Evolutionary conservation across 2,888 invertebrate genomes (phyloP), one percentile per base, ranked within the genome.

Genomic region (Serrognathus titanus): DNA sequence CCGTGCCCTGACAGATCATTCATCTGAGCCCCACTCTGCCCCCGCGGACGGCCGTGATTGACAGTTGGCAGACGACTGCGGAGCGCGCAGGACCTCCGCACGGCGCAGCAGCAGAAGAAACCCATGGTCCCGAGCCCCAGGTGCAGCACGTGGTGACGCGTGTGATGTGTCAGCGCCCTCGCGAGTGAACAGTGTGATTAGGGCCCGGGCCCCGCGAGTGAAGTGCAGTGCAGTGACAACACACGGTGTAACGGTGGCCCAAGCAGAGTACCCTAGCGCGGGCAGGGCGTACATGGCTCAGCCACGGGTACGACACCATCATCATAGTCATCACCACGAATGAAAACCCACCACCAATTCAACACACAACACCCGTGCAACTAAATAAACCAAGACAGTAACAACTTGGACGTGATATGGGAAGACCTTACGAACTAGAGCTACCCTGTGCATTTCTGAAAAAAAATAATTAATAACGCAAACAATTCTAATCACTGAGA

Each of bases 241-340:
- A 48, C 36, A 58, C 37, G 50, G 58, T 55, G 55, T 55, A 78
- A 80, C 78, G 78, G 80, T 80, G 80, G 80, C 81, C 79, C 80
- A 80, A 77, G 79, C 80, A 78, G 80, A 80, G 75, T 79, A 79
- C 78, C 79, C 79, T 78, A 80, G 81, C 79, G 85, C 85, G 83
- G 86, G 85, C 83, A 86, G 86, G 84, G 86, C 85, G 84, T 87
- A 85, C 86, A 90, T 90, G 90, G 90, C 90, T 85, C 90, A 90
- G 87, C 89, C 90, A 86, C 87, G 90, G 89, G 90, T 90, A 88
- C 82, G 54, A 50, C 79, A 45, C 55, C 41, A 50, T 50, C 48
- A 49, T 51, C 61, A 67, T 66, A 66, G 63, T 61, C 68, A 65
- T 63, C 60, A 67, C 63, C 46, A 50, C 40, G 46, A 43, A 48